These are phyloP conservation scores for Eutolmus rufibarbis DNA, from an alignment of 2,888 invertebrate genomes.

Conservation along the genomic window DNA sequence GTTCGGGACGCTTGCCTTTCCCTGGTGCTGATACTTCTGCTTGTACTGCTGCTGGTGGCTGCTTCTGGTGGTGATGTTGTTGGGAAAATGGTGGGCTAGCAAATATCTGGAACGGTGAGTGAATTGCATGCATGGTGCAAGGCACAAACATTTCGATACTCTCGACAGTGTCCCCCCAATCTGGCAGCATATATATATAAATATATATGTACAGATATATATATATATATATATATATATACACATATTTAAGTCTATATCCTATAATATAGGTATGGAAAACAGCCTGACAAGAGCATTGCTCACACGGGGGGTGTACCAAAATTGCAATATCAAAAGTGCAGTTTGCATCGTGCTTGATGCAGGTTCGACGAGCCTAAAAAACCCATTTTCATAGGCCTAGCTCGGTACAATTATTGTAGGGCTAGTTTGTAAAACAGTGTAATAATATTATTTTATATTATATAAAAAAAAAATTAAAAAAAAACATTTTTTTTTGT, in stretches of 20 bases:
- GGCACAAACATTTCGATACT: slow-evolving; percentile 36
- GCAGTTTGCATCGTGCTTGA: slow-evolving; percentile 52
- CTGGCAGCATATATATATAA: not conserved
- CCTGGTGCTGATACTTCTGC: not conserved
- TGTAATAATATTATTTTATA: slow-evolving; percentile 1
- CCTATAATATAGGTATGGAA: not conserved
- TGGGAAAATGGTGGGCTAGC: not conserved
- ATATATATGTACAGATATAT: not conserved
- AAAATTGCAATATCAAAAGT: slow-evolving; percentile 49
- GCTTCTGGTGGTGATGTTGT: not conserved
- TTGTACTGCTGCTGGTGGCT: not conserved
- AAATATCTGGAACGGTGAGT: slow-evolving; percentile 33
- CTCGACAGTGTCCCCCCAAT: not conserved
- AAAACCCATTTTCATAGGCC: slow-evolving; percentile 47
- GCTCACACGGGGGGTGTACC: slow-evolving; percentile 48
- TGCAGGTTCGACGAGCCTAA: slow-evolving; percentile 51
- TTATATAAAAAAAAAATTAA: not conserved
- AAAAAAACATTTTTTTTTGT: not conserved
- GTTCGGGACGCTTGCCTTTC: too few relatives aligned
- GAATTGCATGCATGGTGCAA: slow-evolving; percentile 16
- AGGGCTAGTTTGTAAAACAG: slow-evolving; percentile 47
- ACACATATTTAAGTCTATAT: too few relatives aligned
- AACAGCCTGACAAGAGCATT: slow-evolving; percentile 45
- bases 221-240: too few relatives aligned
- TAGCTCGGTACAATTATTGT: slow-evolving; percentile 45